Evolutionary conservation across 2,888 invertebrate species (phyloP).

Genomic region (Hipparchia semele): DNA sequence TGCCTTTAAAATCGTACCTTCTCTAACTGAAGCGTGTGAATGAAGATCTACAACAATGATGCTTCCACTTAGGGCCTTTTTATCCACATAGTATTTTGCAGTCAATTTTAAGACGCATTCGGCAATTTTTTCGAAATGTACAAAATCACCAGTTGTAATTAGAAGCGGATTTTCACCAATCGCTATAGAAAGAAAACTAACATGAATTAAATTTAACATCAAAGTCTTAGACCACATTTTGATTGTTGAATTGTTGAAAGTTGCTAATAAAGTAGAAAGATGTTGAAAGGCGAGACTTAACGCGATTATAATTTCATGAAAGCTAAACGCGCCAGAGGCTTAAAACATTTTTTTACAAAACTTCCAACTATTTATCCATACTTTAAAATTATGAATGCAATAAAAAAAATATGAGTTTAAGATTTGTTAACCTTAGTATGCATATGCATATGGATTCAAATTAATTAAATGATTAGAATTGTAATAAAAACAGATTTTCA

Average conservation of each 20-base stretch:
- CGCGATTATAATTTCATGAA: slow-evolving; percentile 13
- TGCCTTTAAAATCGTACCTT: slow-evolving; percentile 68
- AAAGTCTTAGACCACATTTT: slow-evolving; percentile 25
- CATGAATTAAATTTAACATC: slow-evolving; percentile 23
- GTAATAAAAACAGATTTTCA: neutral
- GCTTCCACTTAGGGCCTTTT: slow-evolving; percentile 76
- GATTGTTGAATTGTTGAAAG: slow-evolving; percentile 6
- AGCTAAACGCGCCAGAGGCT: slow-evolving; percentile 7
- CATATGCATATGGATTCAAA: no score
- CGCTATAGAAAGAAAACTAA: slow-evolving; percentile 50
- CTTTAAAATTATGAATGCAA: no score
- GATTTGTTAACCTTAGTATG: no score
- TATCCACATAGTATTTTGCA: slow-evolving; percentile 79
- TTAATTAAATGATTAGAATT: neutral
- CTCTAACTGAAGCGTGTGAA: slow-evolving; percentile 69
- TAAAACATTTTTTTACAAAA: neutral
- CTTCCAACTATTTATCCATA: no score
- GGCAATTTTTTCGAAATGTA: slow-evolving; percentile 69
- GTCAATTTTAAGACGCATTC: slow-evolving; percentile 80
- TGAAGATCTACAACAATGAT: slow-evolving; percentile 79
- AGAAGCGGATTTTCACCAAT: slow-evolving; percentile 63
- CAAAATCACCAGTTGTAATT: slow-evolving; percentile 64
- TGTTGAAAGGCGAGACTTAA: slow-evolving; percentile 13
- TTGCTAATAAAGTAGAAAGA: neutral
- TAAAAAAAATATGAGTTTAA: no score